Evolutionary conservation across 1,140 invertebrate genomes (phyloP), one percentile per base, ranked within the genome.

Genomic region (Anoplophora glabripennis): DNA sequence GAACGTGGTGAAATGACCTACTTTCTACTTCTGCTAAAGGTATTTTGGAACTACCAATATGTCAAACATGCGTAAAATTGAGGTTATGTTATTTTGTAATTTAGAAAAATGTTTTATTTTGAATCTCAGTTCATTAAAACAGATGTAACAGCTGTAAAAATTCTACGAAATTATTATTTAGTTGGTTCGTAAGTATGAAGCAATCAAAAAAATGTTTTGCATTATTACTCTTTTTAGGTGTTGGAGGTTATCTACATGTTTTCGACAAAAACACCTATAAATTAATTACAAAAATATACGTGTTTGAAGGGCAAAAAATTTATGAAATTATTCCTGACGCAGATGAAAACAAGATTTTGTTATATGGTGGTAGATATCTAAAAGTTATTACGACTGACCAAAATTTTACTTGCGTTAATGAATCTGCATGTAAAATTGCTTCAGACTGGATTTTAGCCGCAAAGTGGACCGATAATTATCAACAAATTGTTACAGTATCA

Each of bases 331-430:
- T 64, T 45, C 55, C 72, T 12, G 62, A 69, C 57, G 63, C 66
- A 53, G 46, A 59, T 17, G 54, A 66, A 15, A 67, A 75, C 48
- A 69, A 69, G 53, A 51, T 81, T 28, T 67, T 79, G 36, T 49
- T 82, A 34, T 80, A 75, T 72, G 82, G 80, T 47, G 77, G 74
- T 53, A 80, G 77, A 63, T 63, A 72, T 59, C 54, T 80, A 8
- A 69, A 68, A 53, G 63, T 76, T 34, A 76, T 75, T 45, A 21
- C 59, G 45, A 64, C 76, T 34, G 7, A 71, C 28, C 46, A 57
- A 54, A 40, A 53, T 38, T 46, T 62, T 14, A 51, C 33, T 66
- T 70, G 68, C 61, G 65, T 74, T 49, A 41, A 53, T 60, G 56
- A 62, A 56, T 58, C 61, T 59, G 7, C 33, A 37, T 52, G 45